Evolutionary conservation across 2,113 vertebrate genomes (phyloP).

Genomic region (Lutjanus erythropterus): DNA sequence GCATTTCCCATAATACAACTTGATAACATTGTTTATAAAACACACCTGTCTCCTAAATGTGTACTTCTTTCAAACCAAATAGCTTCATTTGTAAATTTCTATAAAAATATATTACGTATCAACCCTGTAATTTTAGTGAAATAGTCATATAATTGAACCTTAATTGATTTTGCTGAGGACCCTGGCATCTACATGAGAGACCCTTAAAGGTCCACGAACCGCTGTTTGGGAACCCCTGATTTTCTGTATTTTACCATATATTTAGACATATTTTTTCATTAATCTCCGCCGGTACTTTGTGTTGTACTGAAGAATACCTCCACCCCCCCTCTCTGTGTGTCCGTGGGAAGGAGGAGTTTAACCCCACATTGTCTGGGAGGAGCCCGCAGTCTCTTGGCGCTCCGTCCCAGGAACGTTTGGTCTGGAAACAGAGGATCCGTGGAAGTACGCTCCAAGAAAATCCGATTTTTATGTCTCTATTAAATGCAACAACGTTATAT

Average conservation of each 20-base stretch:
- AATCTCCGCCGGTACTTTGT: background rate
- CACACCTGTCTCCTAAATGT: background rate
- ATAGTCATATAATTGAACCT: background rate
- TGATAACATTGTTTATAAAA: too few relatives aligned
- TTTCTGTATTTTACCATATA: background rate
- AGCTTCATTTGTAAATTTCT: background rate
- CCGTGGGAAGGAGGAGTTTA: conserved; percentile 78
- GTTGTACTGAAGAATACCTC: background rate
- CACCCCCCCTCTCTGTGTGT: conserved; percentile 36
- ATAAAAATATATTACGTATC: background rate
- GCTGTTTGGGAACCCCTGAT: background rate
- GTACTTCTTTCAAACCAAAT: background rate
- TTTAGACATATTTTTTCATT: background rate
- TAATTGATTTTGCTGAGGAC: fast-evolving
- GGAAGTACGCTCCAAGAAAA: conserved; percentile 29
- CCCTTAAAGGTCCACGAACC: conserved; percentile 18
- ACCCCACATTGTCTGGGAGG: conserved; percentile 80
- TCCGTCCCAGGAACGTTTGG: conserved; percentile 59
- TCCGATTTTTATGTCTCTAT: background rate
- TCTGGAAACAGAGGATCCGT: conserved; percentile 19
- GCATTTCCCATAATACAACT: background rate
- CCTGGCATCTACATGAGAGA: background rate
- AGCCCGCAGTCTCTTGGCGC: conserved; percentile 67
- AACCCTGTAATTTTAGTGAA: background rate
- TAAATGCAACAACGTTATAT: background rate